Conservation (phyloP, 2,113 vertebrate genomes). For the Sinocyclocheilus grahami region DNA sequence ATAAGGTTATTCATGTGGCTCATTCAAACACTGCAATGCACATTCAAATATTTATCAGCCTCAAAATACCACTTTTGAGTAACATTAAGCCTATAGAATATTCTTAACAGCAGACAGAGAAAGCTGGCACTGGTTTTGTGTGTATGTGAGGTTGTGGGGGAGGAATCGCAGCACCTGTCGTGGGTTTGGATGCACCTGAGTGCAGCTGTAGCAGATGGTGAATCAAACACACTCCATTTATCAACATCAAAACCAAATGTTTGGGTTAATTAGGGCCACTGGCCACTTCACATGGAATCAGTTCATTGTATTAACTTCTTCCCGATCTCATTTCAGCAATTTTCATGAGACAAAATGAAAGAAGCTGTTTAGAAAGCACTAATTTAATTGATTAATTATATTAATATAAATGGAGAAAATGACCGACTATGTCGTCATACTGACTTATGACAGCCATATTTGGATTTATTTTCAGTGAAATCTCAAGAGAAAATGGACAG, state of each 20-base stretch:
- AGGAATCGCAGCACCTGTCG: conserved; percentile 8
- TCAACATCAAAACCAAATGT: conserved; percentile 69
- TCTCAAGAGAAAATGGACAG: not conserved
- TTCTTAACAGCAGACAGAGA: not conserved
- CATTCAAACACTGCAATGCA: not conserved
- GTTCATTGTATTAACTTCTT: conserved; percentile 59
- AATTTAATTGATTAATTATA: conserved; percentile 46
- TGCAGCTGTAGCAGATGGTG: conserved; percentile 67
- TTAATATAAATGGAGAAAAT: conserved; percentile 1
- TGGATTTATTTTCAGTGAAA: not conserved
- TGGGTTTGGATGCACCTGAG: conserved; percentile 24
- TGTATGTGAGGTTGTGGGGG: not conserved
- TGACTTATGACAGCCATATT: not conserved
- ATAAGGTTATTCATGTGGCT: not conserved
- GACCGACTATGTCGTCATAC: not conserved
- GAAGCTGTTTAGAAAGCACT: conserved; percentile 30
- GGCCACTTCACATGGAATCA: conserved; percentile 67
- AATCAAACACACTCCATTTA: conserved; percentile 62
- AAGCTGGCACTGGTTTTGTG: not conserved
- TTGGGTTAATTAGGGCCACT: conserved; percentile 72
- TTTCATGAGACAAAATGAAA: conserved; percentile 47
- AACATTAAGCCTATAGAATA: not conserved
- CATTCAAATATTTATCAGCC: not conserved
- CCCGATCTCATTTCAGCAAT: conserved; percentile 59
- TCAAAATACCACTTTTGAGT: not conserved